Conservation (phyloP, 2,888 invertebrate genomes). For the Blera fallax region DNA sequence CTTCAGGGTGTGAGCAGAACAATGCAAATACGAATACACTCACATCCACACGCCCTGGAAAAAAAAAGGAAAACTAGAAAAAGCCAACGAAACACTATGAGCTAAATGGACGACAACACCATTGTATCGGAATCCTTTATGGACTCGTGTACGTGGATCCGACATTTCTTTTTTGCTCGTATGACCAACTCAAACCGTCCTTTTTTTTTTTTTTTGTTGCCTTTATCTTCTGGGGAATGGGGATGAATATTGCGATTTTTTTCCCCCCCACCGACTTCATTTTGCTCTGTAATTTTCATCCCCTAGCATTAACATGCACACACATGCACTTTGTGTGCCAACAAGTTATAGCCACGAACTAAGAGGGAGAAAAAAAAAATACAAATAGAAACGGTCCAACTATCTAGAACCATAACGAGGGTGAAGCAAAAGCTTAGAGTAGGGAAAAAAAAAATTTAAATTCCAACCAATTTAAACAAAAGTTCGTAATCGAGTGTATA, state of each 20-base stretch:
- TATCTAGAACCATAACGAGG: slow-evolving; percentile 7
- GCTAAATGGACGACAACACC: slow-evolving; percentile 67
- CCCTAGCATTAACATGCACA: slow-evolving; percentile 55
- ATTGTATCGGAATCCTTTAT: slow-evolving; percentile 68
- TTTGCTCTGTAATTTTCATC: slow-evolving; percentile 60
- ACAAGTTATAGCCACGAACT: slow-evolving; percentile 37
- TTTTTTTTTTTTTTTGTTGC: slow-evolving; percentile 37
- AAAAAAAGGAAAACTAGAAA: background rate
- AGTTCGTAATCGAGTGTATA: slow-evolving; percentile 52
- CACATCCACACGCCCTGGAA: background rate
- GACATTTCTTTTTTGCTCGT: background rate
- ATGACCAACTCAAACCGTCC: background rate
- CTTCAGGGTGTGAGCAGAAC: slow-evolving; percentile 43
- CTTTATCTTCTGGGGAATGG: slow-evolving; percentile 36
- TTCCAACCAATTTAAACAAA: slow-evolving; percentile 67
- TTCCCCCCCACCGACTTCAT: slow-evolving; percentile 43
- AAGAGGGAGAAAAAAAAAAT: background rate
- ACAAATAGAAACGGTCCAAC: slow-evolving; percentile 17
- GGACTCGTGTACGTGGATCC: slow-evolving; percentile 38
- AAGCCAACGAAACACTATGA: slow-evolving; percentile 27
- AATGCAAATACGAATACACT: slow-evolving; percentile 62
- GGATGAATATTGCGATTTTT: slow-evolving; percentile 46
- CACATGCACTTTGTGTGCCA: slow-evolving; percentile 20
- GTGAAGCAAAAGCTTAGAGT: background rate
- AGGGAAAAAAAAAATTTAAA: slow-evolving; percentile 64